Evolutionary conservation across 2,113 vertebrate genomes (phyloP).

Genomic region (Pleuronectes platessa): DNA sequence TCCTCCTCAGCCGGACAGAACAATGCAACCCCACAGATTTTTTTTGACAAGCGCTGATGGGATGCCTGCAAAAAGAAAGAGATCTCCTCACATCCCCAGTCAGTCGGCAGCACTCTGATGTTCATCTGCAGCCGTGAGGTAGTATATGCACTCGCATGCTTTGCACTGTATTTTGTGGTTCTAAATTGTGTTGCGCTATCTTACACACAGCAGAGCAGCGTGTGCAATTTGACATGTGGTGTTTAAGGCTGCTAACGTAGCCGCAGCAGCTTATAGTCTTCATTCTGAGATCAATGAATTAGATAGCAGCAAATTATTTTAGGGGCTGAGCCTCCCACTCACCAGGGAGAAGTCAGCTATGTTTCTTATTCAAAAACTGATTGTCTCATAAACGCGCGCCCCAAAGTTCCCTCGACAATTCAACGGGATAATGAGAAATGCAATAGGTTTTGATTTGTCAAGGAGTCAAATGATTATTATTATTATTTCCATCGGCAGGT

Average conservation of each 20-base stretch:
- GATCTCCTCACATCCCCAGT: slow-evolving; percentile 20
- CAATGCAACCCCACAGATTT: slow-evolving; percentile 35
- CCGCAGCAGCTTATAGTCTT: slow-evolving; percentile 53
- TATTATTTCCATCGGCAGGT: slow-evolving; percentile 43
- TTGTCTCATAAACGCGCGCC: slow-evolving; percentile 71
- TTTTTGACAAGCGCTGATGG: slow-evolving; percentile 23
- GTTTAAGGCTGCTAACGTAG: slow-evolving; percentile 22
- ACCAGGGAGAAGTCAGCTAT: slow-evolving; percentile 61
- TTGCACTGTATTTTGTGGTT: slow-evolving; percentile 39
- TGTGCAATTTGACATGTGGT: slow-evolving; percentile 59
- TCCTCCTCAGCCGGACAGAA: slow-evolving; percentile 28
- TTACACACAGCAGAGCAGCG: slow-evolving; percentile 30
- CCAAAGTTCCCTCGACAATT: slow-evolving; percentile 74
- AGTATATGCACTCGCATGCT: slow-evolving; percentile 49
- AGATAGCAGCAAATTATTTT: slow-evolving; percentile 77
- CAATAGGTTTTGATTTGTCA: slow-evolving; percentile 70
- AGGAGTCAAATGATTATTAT: slow-evolving; percentile 56
- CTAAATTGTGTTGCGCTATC: slow-evolving; percentile 68
- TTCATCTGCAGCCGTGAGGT: slow-evolving; percentile 59
- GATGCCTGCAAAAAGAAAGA: slow-evolving; percentile 12
- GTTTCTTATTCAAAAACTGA: slow-evolving; percentile 71
- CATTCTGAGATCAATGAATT: slow-evolving; percentile 72
- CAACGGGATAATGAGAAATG: slow-evolving; percentile 74
- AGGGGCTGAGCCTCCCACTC: slow-evolving; percentile 66
- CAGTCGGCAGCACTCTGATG: slow-evolving; percentile 40